Percentiles rank a stretch among this genome's conserved stretches.
phyloP scores from a whole-genome alignment of 2,113 vertebrate genomes.

The Phaethon lepturus region DNA sequence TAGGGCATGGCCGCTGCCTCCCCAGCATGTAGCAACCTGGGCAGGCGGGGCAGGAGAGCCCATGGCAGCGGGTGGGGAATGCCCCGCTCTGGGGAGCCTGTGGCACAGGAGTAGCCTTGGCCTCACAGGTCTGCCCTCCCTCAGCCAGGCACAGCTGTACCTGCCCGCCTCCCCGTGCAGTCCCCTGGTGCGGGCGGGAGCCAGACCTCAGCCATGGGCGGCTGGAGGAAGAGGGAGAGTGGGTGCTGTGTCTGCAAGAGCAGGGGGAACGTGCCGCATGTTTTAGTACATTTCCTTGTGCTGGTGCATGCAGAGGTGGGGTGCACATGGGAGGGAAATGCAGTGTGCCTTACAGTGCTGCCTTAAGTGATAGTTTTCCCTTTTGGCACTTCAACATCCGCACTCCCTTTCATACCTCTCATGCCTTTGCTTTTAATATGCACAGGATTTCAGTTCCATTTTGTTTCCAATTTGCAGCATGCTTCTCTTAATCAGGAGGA shows the following conservation, averaged over 20 bases:
- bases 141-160: background rate
- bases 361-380: background rate
- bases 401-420: background rate
- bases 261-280: accelerated
- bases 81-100: background rate
- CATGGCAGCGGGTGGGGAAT: background rate
- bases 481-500: constrained; percentile 2
- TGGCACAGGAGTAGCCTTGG: background rate
- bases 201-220: background rate
- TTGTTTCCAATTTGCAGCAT: constrained; percentile 28
- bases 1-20: background rate
- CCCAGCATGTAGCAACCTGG: background rate
- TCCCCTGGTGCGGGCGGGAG: background rate
- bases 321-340: background rate
- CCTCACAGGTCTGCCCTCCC: background rate
- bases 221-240: background rate
- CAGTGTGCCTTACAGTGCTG: background rate
- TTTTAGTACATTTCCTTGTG: accelerated
- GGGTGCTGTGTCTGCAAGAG: background rate
- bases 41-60: background rate
- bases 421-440: background rate
- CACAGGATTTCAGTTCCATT: background rate
- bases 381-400: background rate
- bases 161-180: background rate
- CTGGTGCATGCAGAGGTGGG: background rate